A percentile compares a stretch with the other conserved stretches of the same genome.
Evolutionary conservation across 2,888 invertebrate genomes (phyloP).

Genomic region (Oligia strigilis): DNA sequence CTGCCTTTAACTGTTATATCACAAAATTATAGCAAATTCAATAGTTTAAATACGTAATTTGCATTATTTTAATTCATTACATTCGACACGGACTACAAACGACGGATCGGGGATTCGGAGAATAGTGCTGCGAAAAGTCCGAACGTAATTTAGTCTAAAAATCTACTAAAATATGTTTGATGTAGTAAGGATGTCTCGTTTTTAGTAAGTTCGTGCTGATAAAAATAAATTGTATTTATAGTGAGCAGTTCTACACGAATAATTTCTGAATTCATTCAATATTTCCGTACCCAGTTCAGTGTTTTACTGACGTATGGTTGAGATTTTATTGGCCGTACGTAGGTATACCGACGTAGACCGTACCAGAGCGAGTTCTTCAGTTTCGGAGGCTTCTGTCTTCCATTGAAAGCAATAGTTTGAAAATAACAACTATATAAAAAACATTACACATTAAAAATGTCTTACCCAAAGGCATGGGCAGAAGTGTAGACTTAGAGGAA

Average conservation of each 20-base stretch:
- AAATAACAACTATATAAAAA: not conserved
- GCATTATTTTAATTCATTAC: slow-evolving; percentile 38
- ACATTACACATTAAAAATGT: not conserved
- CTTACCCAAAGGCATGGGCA: not conserved
- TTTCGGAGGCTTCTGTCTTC: not conserved
- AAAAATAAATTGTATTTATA: too few relatives aligned
- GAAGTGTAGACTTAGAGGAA: not conserved
- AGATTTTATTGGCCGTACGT: not conserved
- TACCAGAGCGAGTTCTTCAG: not conserved
- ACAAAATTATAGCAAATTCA: slow-evolving; percentile 26
- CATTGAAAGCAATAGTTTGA: not conserved
- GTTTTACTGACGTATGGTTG: not conserved
- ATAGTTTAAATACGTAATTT: slow-evolving; percentile 31
- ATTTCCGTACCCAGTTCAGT: not conserved
- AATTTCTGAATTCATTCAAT: not conserved
- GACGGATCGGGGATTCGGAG: slow-evolving; percentile 38
- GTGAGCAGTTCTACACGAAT: not conserved
- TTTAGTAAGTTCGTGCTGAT: not conserved
- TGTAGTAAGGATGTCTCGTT: not conserved
- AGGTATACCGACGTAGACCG: not conserved
- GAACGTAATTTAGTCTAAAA: not conserved
- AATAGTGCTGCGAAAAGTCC: slow-evolving; percentile 50
- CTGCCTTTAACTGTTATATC: slow-evolving; percentile 9
- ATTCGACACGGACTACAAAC: slow-evolving; percentile 30
- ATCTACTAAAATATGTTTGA: slow-evolving; percentile 40